These are phyloP conservation scores for Lycodopsis pacificus DNA, from an alignment of 2,797 vertebrate genomes.

Conservation along the genomic window DNA sequence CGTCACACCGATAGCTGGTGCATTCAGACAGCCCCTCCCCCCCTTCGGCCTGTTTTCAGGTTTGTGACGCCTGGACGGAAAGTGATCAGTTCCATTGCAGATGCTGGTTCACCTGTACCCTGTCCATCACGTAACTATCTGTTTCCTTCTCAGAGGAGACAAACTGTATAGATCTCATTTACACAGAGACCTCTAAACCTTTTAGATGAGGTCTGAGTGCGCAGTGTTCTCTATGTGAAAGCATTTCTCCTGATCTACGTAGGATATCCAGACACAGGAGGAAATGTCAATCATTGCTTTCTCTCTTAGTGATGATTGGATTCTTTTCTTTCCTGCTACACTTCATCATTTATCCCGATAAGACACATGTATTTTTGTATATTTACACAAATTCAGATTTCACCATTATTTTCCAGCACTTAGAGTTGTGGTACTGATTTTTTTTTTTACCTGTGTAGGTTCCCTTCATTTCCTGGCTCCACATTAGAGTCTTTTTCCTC, in stretches of 20 bases:
- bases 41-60: too few relatives aligned
- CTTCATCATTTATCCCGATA: background rate
- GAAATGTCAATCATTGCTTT: background rate
- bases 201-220: too few relatives aligned
- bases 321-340: background rate
- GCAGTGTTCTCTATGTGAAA: too few relatives aligned
- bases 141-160: too few relatives aligned
- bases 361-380: too few relatives aligned
- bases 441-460: slow-evolving; percentile 79
- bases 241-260: too few relatives aligned
- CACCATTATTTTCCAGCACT: background rate
- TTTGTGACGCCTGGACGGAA: too few relatives aligned
- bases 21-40: background rate
- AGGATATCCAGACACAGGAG: background rate
- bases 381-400: background rate
- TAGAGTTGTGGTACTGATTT: slow-evolving; percentile 11
- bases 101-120: too few relatives aligned
- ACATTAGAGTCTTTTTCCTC: slow-evolving; percentile 71
- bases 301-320: background rate
- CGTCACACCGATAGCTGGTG: background rate
- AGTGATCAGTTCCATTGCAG: too few relatives aligned
- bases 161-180: too few relatives aligned
- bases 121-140: too few relatives aligned
- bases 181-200: too few relatives aligned
- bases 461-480: slow-evolving; percentile 49